Conservation (phyloP, 2,113 vertebrate genomes). For the Laticauda colubrina region DNA sequence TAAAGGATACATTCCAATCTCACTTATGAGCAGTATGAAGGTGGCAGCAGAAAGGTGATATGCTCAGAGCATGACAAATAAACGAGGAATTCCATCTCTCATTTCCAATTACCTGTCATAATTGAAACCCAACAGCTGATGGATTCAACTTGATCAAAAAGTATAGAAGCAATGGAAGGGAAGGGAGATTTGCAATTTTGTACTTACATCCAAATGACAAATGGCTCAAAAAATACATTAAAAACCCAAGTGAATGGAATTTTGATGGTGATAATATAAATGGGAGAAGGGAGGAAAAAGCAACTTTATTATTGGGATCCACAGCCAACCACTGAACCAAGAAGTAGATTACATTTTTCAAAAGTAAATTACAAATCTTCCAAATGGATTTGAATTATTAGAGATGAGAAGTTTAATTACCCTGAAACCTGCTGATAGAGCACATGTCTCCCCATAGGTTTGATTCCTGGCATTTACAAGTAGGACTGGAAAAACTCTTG, state of each 20-base stretch:
- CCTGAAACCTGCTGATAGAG: neutral
- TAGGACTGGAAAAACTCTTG: neutral
- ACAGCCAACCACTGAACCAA: neutral
- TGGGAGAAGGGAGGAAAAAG: neutral
- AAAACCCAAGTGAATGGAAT: neutral
- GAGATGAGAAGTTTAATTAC: neutral
- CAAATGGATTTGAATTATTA: neutral
- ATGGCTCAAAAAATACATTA: neutral
- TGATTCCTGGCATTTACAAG: neutral
- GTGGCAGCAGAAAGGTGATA: neutral
- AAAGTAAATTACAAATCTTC: neutral
- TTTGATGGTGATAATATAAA: neutral
- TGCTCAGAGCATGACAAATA: slow-evolving; percentile 18
- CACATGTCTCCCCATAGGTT: neutral
- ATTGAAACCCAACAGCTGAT: neutral
- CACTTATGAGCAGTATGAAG: neutral
- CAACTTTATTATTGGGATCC: neutral
- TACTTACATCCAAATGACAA: neutral
- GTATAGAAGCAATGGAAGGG: neutral
- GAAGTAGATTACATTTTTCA: neutral
- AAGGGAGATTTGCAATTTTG: neutral
- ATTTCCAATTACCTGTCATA: neutral
- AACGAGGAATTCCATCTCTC: neutral
- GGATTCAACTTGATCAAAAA: neutral
- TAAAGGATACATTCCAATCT: neutral